These are phyloP conservation scores for Dryococelus australis DNA, from an alignment of 2,888 invertebrate species.

Conservation along the genomic window DNA sequence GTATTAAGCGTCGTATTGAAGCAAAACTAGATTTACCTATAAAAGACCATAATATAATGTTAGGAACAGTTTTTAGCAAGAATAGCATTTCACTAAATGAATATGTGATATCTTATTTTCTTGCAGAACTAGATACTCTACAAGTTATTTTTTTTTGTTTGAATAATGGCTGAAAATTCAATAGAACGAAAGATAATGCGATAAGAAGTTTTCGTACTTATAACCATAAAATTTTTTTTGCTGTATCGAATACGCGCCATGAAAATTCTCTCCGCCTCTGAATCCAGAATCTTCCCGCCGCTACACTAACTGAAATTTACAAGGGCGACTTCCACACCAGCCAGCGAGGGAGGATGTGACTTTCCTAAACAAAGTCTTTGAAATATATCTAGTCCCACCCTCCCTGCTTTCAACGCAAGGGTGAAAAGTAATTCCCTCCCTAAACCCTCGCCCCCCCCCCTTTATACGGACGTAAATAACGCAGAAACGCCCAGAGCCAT, in stretches of 20 bases:
- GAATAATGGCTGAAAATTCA: not conserved
- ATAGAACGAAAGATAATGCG: not conserved
- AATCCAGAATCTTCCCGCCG: not conserved
- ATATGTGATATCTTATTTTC: no score
- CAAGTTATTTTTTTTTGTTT: no score
- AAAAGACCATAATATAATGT: no score
- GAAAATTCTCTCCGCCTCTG: not conserved
- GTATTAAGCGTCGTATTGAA: no score
- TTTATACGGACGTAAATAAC: not conserved
- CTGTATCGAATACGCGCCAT: not conserved
- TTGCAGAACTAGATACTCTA: no score
- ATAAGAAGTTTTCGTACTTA: not conserved
- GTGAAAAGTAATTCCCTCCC: not conserved
- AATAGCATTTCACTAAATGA: no score
- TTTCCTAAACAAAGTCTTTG: constrained; percentile 3
- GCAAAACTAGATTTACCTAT: no score
- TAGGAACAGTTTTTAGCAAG: no score
- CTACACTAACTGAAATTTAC: not conserved
- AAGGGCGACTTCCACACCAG: not conserved
- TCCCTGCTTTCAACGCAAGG: not conserved
- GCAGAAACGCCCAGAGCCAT: not conserved
- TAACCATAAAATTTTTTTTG: not conserved
- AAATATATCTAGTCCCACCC: not conserved
- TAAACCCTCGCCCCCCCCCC: not conserved
- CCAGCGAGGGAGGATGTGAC: not conserved